Base-by-base conservation (phyloP, 2,888 invertebrate genomes). In the Eulithis prunata region DNA sequence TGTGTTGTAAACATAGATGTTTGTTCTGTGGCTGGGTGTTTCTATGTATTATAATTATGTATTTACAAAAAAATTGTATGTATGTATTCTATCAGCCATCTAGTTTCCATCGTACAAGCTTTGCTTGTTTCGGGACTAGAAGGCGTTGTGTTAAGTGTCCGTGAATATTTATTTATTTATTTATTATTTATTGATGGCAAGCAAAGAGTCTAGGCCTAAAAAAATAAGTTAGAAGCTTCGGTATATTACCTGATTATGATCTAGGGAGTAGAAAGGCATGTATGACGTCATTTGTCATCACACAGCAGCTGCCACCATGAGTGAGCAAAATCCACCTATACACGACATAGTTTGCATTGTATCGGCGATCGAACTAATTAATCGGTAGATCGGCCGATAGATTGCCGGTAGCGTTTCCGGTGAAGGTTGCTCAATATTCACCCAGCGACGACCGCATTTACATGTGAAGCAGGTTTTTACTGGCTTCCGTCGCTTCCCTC, bases 401-500 rank as follows among this genome's bases (percentile, higher is more conserved):
- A 92, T 93, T 87, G 85, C 86, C 90, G 80, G 90, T 88, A 89
- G 89, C 91, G 78, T 89, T 92, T 93, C 93, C 93, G 91, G 92
- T 84, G 89, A 87, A 86, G 85, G 90, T 88, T 89, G 86, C 83
- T 88, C 89, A 88, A 89, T 90, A 90, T 89, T 86, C 89, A 88
- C 82, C 80, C 78, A 77, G 77, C 77, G 75, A 82, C 81, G 80
- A 73, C 78, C 38, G 52, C 41, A 52, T 58, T 62, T 32, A 41
- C 51, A 21, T 59, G 43, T 47, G 38, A 58, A 55, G 46, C 56
- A 13, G 66, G 51, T 56, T 52, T 11, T 12, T 12, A 8, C 10
- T 13, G 45, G 54, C 28, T 60, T 10, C 3, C 13, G n/a, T n/a
- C 13, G n/a, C 43, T 54, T 38, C 13, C 11, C 1, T 12, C 1